Base-by-base conservation (phyloP, 2,797 vertebrate genomes). In the Euthynnus affinis region DNA sequence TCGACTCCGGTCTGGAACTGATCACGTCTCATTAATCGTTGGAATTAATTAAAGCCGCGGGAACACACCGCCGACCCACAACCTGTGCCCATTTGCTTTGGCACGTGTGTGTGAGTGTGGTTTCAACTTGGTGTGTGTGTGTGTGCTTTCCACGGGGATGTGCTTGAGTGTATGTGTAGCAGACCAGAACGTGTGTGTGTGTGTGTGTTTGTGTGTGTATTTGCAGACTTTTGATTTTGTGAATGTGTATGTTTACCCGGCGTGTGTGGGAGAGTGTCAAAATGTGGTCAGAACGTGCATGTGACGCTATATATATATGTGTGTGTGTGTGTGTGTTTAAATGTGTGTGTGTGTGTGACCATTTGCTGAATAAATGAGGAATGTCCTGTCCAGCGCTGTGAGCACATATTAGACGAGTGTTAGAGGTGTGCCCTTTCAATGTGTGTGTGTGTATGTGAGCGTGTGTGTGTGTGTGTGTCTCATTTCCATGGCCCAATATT, bases 401-500 rank as follows among this genome's bases (percentile, higher is more conserved):
- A 63, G 81, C 7, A 27, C 62, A 67, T 75, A 83, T 88, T 81
- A 84, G 81, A 82, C 34, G 63, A 79, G 76, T 66, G 78, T 78
- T 76, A 76, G 55, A 87, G 77, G 84, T 87, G 84, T 76, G 64
- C 23, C 40, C 9, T 70, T 83, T 83, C 57, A 66, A 53, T 74
- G 80, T 46, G 76, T 71, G 75, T 57, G 66, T 37, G 68, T 58
- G 53, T 66, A 32, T 53, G 56, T 61, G 40, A 42, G 27, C 4
- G 27, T 68, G 85, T 77, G 60, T 46, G 46, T 53, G 58, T 60
- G 59, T 49, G 48, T 72, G 70, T 59, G 87, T 88, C 85, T 91
- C 71, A 93, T 93, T 95, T 94, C 88, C 92, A 94, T 88, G 76
- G 79, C 57, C 85, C 90, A 93, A 92, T 94, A 93, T 95, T 95